Conservation (phyloP, 2,888 invertebrate genomes). For the Drosophila ustulata region DNA sequence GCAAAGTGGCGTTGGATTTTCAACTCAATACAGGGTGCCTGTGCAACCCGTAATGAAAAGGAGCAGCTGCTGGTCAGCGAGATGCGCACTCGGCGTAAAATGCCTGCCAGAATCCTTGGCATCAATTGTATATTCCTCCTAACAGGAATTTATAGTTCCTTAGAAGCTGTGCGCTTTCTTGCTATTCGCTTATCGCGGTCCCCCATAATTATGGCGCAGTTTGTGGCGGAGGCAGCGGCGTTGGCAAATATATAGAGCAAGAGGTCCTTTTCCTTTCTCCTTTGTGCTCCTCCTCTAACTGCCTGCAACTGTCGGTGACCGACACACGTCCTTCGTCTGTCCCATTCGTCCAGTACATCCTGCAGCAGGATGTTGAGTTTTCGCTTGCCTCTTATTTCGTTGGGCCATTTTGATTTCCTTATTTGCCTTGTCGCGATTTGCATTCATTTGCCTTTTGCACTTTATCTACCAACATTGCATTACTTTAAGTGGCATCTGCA, state of each 20-base stretch:
- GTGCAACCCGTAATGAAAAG: neutral
- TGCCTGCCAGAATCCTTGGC: slow-evolving; percentile 66
- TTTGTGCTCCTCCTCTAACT: neutral
- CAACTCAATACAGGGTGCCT: slow-evolving; percentile 59
- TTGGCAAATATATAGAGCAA: neutral
- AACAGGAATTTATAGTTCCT: slow-evolving; percentile 53
- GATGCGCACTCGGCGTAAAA: slow-evolving; percentile 32
- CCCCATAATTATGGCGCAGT: slow-evolving; percentile 76
- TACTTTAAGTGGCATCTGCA: slow-evolving; percentile 71
- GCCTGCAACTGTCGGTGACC: slow-evolving; percentile 7
- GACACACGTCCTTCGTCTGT: slow-evolving; percentile 32
- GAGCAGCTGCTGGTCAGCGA: neutral
- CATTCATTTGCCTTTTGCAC: slow-evolving; percentile 62
- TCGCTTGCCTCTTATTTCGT: slow-evolving; percentile 76
- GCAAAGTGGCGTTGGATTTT: slow-evolving; percentile 62
- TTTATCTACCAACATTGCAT: slow-evolving; percentile 66
- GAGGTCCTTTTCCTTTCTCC: neutral
- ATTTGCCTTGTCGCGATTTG: slow-evolving; percentile 73
- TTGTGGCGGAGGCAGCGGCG: slow-evolving; percentile 47
- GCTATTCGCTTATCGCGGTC: slow-evolving; percentile 72
- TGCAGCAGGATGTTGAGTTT: slow-evolving; percentile 79
- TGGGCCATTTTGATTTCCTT: slow-evolving; percentile 78
- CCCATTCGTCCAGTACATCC: slow-evolving; percentile 61
- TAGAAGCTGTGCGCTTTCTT: slow-evolving; percentile 51
- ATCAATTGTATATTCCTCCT: slow-evolving; percentile 66